These are phyloP conservation scores for Zootoca vivipara DNA, from an alignment of 2,113 vertebrate genomes.

Conservation along the genomic window DNA sequence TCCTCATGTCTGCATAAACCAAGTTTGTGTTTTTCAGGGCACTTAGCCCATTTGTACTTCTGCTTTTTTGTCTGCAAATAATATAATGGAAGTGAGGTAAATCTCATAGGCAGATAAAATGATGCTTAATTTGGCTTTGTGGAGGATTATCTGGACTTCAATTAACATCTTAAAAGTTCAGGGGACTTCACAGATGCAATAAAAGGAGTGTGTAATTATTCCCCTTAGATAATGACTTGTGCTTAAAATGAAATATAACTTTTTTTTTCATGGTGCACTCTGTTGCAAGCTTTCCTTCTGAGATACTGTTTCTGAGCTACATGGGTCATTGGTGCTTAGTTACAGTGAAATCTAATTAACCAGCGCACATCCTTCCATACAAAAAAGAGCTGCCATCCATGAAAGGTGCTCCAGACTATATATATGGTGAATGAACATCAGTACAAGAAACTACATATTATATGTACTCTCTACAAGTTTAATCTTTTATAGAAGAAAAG, in stretches of 20 bases:
- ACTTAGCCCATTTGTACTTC: background rate
- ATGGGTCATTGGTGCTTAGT: conserved; percentile 26
- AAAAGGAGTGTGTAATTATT: conserved; percentile 28
- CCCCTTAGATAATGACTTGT: conserved; percentile 10
- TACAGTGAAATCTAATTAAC: conserved; percentile 32
- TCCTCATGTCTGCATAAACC: background rate
- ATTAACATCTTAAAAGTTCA: conserved; percentile 33
- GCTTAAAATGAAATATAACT: conserved; percentile 31
- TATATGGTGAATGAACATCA: background rate
- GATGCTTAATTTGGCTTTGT: conserved; percentile 3
- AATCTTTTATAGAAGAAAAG: background rate
- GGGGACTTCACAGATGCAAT: conserved; percentile 12
- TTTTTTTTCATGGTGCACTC: background rate
- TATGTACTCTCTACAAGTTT: background rate
- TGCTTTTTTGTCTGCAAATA: background rate
- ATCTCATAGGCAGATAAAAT: conserved; percentile 2
- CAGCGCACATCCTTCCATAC: background rate
- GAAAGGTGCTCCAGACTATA: background rate
- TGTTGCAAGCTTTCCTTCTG: conserved; percentile 5
- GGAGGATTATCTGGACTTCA: conserved; percentile 22
- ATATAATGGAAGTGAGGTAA: conserved; percentile 1
- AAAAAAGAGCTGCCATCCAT: background rate
- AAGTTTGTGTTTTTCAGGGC: background rate
- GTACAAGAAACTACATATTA: background rate
- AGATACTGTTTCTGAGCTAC: background rate